Base-by-base conservation (phyloP, 2,113 vertebrate species). In the Tachysurus fulvidraco region DNA sequence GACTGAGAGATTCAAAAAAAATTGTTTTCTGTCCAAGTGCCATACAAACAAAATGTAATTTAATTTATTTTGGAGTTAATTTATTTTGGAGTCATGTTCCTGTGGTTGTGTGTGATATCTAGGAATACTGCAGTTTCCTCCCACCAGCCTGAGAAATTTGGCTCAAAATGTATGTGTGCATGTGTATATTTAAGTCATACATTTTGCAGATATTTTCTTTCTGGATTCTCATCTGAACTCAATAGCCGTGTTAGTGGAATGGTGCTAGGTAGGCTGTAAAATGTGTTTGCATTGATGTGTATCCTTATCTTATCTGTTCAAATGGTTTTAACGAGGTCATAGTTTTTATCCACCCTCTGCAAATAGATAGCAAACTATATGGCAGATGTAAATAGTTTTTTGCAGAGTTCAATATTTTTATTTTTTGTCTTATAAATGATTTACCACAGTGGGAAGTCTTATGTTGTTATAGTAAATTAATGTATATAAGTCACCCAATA, bases 231-330 rank as follows among this genome's bases (percentile, higher is more conserved):
- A 46, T 46, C 41, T 25, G 69, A 44, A 7, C 36, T 73, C 3
- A 73, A 30, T 30, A 73, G 19, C 41, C 4, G 41, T 19, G 36
- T 73, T 25, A 46, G 41, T 76, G 44, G 25, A 54, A 55, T 28
- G 11, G 4, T 36, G 77, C 16, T 19, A 80, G 11, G 8, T 16
- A 59, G n/a, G 28, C 57, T 59, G 54, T 59, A 80, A 80, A 80
- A 80, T 41, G 78, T 41, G 25, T 59, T 80, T 80, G 78, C 78
- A 59, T 21, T 80, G 54, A 41, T 41, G 25, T 21, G 28, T 59
- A 80, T 59, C 0, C 78, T 80, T 79, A 77, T 77, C 74, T 77
- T 55, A 80, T 59, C 78, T 21, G 16, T 11, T 21, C 13, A 80
- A 41, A 8, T 2, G 16, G n/a, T 57, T 57, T 79, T 14, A 79